Evolutionary conservation across 2,113 vertebrate species (phyloP).

Genomic region (Strix aluco): DNA sequence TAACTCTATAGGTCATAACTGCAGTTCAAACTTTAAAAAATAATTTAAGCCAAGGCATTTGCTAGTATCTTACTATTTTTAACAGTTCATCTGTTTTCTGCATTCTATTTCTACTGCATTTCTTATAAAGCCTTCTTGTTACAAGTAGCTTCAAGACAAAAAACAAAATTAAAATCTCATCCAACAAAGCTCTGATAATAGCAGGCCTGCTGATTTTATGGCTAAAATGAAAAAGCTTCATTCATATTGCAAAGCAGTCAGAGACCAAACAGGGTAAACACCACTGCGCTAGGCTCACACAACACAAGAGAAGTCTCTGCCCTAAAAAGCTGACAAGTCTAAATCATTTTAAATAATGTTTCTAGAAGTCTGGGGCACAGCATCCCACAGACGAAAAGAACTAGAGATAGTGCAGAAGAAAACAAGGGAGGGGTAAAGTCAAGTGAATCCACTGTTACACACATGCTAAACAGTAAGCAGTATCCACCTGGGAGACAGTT

Average conservation of each 20-base stretch:
- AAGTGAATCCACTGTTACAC: neutral
- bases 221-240: neutral
- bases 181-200: neutral
- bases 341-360: neutral
- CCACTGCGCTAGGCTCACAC: neutral
- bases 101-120: neutral
- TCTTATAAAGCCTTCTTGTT: neutral
- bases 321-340: neutral
- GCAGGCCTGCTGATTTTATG: neutral
- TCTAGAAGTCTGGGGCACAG: neutral
- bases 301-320: neutral
- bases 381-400: neutral
- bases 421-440: neutral
- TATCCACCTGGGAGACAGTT: neutral
- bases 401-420: neutral
- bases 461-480: neutral
- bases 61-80: neutral
- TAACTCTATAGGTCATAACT: neutral
- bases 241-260: neutral
- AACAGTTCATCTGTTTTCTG: neutral
- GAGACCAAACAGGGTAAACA: neutral
- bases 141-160: neutral
- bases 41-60: neutral
- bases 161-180: constrained; percentile 21
- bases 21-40: neutral